These are phyloP conservation scores for Polypedilum pembai DNA, from an alignment of 1,140 invertebrate genomes.

Conservation along the genomic window DNA sequence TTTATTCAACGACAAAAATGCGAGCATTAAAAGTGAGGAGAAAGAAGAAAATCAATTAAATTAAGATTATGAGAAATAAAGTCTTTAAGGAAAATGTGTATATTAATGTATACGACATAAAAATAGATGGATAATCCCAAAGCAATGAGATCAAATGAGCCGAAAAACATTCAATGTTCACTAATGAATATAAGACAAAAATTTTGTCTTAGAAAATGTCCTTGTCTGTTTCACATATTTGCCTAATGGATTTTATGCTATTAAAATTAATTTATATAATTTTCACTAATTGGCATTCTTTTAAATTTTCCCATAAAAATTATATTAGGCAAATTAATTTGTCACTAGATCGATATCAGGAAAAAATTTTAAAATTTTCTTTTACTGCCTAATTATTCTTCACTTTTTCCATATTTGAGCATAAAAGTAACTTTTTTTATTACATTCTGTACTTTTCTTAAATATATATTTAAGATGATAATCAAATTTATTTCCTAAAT, in stretches of 20 bases:
- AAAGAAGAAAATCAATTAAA: conserved; percentile 10
- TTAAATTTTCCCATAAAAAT: background rate
- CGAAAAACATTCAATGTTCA: background rate
- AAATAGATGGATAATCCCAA: background rate
- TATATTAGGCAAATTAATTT: too few relatives aligned
- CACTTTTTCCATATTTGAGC: too few relatives aligned
- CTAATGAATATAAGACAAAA: background rate
- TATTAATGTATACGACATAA: background rate
- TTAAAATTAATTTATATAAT: conserved; percentile 15
- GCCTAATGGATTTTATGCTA: background rate
- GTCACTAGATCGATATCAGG: too few relatives aligned
- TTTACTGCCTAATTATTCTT: too few relatives aligned
- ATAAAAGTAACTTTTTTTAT: too few relatives aligned
- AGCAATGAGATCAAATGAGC: conserved; percentile 5
- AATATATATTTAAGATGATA: background rate
- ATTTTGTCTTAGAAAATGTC: too few relatives aligned
- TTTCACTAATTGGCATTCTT: background rate
- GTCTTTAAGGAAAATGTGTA: background rate
- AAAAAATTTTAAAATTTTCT: too few relatives aligned
- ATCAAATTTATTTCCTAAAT: background rate
- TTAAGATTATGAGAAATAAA: conserved; percentile 1
- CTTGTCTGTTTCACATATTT: background rate
- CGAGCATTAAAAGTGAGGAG: background rate
- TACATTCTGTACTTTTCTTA: background rate
- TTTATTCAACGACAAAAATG: too few relatives aligned